A percentile compares a stretch with the other conserved stretches of the same genome.
Evolutionary conservation across 2,888 invertebrate genomes (phyloP).

Genomic region (Drosophila mimetica): DNA sequence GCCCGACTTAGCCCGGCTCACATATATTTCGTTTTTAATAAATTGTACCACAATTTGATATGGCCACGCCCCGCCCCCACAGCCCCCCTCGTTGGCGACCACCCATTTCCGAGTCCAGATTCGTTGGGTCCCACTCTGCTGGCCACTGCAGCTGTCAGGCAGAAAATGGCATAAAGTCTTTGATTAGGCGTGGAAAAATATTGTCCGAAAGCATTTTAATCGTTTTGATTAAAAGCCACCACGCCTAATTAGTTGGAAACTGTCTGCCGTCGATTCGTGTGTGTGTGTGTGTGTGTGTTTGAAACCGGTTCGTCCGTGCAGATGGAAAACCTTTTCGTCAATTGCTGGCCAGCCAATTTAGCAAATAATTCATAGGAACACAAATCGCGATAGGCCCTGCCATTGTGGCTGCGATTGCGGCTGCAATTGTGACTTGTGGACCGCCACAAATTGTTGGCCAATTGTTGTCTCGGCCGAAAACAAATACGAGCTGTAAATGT

Average conservation of each 20-base stretch:
- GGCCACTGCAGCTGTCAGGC: conserved; percentile 74
- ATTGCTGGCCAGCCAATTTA: conserved; percentile 77
- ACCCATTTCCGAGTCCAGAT: conserved; percentile 35
- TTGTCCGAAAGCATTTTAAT: conserved; percentile 80
- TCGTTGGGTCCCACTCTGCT: conserved; percentile 16
- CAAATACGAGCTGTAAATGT: conserved; percentile 64
- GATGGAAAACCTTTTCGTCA: conserved; percentile 68
- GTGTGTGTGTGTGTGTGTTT: not conserved
- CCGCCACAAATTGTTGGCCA: conserved; percentile 74
- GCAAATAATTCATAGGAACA: conserved; percentile 77
- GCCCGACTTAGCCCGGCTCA: conserved; percentile 52
- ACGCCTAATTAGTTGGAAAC: conserved; percentile 78
- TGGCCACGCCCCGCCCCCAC: conserved; percentile 63
- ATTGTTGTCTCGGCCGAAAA: conserved; percentile 65
- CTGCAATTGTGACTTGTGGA: conserved; percentile 32
- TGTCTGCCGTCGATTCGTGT: conserved; percentile 19
- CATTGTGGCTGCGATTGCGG: conserved; percentile 53
- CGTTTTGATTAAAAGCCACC: conserved; percentile 79
- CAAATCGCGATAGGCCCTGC: conserved; percentile 72
- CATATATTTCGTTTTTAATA: conserved; percentile 79
- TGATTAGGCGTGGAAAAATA: conserved; percentile 80
- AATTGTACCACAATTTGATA: conserved; percentile 80
- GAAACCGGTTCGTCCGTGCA: conserved; percentile 55
- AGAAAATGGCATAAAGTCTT: conserved; percentile 76
- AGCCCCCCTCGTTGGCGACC: conserved; percentile 25